Evolutionary conservation across 2,797 vertebrate species (phyloP), one percentile per base, ranked within the genome.

Genomic region (Enteromius radiatus): DNA sequence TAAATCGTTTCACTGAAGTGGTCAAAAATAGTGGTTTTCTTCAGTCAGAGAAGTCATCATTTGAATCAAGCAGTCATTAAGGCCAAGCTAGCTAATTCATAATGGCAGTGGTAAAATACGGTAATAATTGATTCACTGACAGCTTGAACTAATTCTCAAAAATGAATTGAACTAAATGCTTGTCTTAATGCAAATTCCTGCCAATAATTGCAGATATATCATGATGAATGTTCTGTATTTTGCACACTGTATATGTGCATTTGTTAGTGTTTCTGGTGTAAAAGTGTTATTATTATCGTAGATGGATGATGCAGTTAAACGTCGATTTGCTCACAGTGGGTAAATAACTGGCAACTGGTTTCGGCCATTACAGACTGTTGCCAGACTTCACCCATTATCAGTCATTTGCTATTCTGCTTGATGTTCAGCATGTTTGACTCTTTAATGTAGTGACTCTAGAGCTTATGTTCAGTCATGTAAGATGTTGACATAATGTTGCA

Each of bases 381-480:
- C 38, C 52, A 70, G 36, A 69, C 47, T 68, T 78, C 63, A 68
- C 31, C 45, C 12, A 5, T 79, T 69, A 67, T 54, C 63, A 79
- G 33, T 36, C 23, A 17, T 70, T 26, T 41, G 23, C 69, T 45
- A 17, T 70, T 70, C 28, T 33, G 52, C 78, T 70, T 70, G 78
- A 70, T 56, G 19, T 61, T 80, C 19, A 9, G 43, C 43, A 33
- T 64, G 6, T 64, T 77, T 64, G 11, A 47, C 59, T 65, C 38
- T 76, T 33, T 78, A 64, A 45, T 63, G 52, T 56, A 17, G 47
- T 38, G 31, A 1, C 28, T 74, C 6, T 38, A 38, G 71, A 52
- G 45, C 70, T 52, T 36, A 36, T 21, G n/a, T 73, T 52, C 47
- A 49, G 43, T 71, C 69, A 49, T 70, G 43, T 76, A 38, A 63